Base-by-base conservation (phyloP, 1,140 invertebrate species). In the Drosophila watanabei region DNA sequence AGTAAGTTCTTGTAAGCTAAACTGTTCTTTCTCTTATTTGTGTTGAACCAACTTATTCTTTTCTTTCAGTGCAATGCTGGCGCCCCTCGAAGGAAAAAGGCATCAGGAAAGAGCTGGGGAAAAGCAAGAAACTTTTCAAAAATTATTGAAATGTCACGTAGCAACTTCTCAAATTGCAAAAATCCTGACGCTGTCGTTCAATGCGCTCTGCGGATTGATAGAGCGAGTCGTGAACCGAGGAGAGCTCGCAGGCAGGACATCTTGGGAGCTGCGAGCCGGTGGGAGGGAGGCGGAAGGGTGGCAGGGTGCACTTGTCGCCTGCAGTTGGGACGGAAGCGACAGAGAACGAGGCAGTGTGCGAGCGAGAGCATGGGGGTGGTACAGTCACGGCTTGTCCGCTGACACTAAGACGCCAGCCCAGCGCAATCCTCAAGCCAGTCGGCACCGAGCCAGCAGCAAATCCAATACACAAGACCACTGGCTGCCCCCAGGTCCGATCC, bases 71-170 rank as follows among this genome's bases (percentile, higher is more conserved):
- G 69, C 20, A 37, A 13, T 37, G 30, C 13, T 43, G 45, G 33
- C 28, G 64, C n/a, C 63, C 63, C 49, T 46, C 28, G 35, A 18
- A 48, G 54, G 49, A 66, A 65, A 66, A 60, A 33, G 39, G 48
- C 51, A 43, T 33, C 54, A 28, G 35, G 56, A 39, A 28, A 28
- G 20, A 49, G 56, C 32, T 18, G 46, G 54, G 58, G 57, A 33
- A 54, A 65, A 68, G 80, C 66, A 91, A 85, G 83, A 90, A 92
- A 92, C 87, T 92, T 92, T 92, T 92, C 91, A 92, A 92, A 92
- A 92, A 92, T 92, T 92, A 92, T 92, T 92, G 91, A 92, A 92
- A 92, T 92, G 91, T 92, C 91, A 92, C 91, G 91, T 92, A 92
- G 91, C 91, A 92, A 92, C 91, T 92, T 92, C 91, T 92, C 91